Base-by-base conservation (phyloP, 2,888 invertebrate genomes). In the Erpobdella octoculata region DNA sequence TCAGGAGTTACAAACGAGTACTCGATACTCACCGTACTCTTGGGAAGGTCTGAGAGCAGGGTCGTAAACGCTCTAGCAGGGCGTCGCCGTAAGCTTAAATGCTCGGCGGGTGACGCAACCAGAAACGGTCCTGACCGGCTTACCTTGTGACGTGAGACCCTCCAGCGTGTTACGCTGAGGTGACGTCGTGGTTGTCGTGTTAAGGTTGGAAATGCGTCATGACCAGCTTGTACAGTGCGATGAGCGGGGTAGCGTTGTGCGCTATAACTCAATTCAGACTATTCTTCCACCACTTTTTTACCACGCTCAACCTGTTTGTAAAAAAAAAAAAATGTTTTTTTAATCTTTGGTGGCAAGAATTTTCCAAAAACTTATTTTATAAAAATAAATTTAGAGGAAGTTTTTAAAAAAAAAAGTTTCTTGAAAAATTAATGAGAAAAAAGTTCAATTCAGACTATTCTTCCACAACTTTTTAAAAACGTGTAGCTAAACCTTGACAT, bases 21-120 rank as follows among this genome's bases (percentile, higher is more conserved):
- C 53, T 53, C 53, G 53, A 6, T 53, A 28, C 8, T 28, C 53
- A 12, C 9, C 21, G 21, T 12, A 28, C n/a, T 28, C 53, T 53
- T 53, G 53, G 53, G 53, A 53, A 53, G 53, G 53, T 53, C 53
- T 53, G 53, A 53, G 53, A 53, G 53, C 53, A n/a, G 21, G 53
- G 53, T 53, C 53, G 21, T 53, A 53, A 21, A 21, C 53, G 21
- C 53, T 53, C 21, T 21, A 53, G 28, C 21, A 28, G 53, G 53
- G 53, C 53, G 21, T n/a, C 28, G n/a, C n/a, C n/a, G n/a, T n/a
- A n/a, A n/a, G n/a, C 53, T 21, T 53, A 53, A 12, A 21, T n/a
- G 1, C 4, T 21, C 53, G 53, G 53, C 21, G 53, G 53, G 15
- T 53, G 53, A 28, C 53, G 53, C 15, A 53, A 53, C 53, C 53